These are phyloP conservation scores for Xenopus laevis DNA, from an alignment of 2,113 vertebrate genomes.

Conservation along the genomic window DNA sequence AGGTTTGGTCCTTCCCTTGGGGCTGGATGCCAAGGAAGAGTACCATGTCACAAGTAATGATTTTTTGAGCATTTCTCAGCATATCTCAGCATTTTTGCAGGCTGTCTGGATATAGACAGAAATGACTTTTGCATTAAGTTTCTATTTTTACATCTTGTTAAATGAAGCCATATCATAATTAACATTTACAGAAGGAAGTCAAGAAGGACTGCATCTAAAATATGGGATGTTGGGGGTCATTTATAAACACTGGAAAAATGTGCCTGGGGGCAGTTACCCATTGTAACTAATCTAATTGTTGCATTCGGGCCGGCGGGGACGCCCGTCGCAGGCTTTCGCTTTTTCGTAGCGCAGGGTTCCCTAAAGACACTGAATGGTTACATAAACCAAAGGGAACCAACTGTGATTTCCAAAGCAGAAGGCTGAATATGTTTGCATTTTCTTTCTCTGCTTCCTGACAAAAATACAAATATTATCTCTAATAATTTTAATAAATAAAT, in stretches of 20 bases:
- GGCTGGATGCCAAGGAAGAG: background rate
- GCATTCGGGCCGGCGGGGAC: no score
- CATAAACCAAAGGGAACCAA: constrained; percentile 14
- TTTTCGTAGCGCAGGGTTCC: no score
- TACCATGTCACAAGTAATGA: constrained; percentile 2
- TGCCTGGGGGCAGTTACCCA: no score
- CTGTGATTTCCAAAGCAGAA: background rate
- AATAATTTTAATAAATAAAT: background rate
- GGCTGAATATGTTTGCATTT: background rate
- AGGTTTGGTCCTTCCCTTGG: background rate
- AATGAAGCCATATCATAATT: no score
- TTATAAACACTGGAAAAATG: no score
- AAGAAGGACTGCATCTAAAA: no score
- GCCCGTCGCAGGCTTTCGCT: no score
- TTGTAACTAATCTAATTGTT: no score
- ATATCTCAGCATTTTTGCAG: background rate
- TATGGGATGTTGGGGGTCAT: no score
- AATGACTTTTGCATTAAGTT: constrained; percentile 18
- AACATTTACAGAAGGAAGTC: no score
- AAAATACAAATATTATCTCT: background rate
- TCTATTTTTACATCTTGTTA: constrained; percentile 1
- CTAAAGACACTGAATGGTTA: background rate
- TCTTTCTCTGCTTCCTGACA: no score
- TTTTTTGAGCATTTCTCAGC: constrained; percentile 9
- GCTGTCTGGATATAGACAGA: constrained; percentile 13